Evolutionary conservation across 2,888 invertebrate genomes (phyloP).

Genomic region (Andrena minutula): DNA sequence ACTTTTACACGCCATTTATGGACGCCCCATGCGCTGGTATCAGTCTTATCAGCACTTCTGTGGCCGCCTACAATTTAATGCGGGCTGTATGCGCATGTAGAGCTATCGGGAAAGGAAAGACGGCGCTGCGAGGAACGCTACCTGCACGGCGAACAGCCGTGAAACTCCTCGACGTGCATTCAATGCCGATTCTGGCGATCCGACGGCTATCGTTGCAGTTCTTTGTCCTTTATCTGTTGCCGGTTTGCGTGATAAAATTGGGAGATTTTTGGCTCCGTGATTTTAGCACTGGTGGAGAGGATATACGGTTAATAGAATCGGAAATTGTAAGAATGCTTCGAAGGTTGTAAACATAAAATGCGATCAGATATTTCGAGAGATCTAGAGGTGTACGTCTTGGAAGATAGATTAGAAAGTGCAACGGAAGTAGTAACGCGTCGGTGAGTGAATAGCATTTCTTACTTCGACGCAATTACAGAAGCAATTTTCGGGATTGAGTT

Average conservation of each 20-base stretch:
- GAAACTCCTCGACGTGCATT: conserved; percentile 43
- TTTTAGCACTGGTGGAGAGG: not conserved
- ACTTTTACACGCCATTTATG: conserved; percentile 70
- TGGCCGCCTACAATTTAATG: conserved; percentile 70
- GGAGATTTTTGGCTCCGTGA: not conserved
- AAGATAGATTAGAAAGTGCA: conserved; percentile 3
- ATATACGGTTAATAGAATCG: too few relatives aligned
- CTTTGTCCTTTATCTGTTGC: conserved; percentile 18
- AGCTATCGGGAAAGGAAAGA: conserved; percentile 57
- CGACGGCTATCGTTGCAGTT: conserved; percentile 28
- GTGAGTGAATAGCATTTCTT: conserved; percentile 2
- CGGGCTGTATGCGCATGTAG: conserved; percentile 45
- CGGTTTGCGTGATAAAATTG: conserved; percentile 4
- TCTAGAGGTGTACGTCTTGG: not conserved
- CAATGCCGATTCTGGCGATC: conserved; percentile 33
- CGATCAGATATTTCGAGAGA: too few relatives aligned
- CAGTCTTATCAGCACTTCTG: conserved; percentile 72
- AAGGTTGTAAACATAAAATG: too few relatives aligned
- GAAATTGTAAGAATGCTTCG: too few relatives aligned
- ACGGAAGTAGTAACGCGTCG: not conserved
- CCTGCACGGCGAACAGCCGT: conserved; percentile 57
- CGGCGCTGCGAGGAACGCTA: conserved; percentile 67
- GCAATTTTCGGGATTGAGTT: conserved; percentile 16
- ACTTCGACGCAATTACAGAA: not conserved
- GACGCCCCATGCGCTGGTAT: conserved; percentile 66